Evolutionary conservation across 2,797 vertebrate genomes (phyloP).

Genomic region (Macroramphosus scolopax): DNA sequence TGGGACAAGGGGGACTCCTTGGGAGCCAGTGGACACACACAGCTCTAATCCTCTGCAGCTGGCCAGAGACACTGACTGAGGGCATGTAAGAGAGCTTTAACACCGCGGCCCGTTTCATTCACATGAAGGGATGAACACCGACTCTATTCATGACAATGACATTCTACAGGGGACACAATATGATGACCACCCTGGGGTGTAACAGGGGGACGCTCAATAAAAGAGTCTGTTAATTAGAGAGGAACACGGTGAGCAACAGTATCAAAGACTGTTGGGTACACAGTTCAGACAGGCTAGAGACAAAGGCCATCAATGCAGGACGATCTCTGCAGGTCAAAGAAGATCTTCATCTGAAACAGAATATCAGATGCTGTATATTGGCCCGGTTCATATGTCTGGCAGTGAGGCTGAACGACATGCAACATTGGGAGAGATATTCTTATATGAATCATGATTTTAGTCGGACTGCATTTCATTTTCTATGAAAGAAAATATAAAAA

Average conservation of each 20-base stretch:
- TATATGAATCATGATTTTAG: too few relatives aligned
- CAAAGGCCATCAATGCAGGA: conserved; percentile 23
- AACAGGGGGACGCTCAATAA: conserved; percentile 57
- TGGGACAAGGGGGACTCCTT: conserved; percentile 73
- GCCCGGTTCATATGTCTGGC: too few relatives aligned
- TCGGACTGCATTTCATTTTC: too few relatives aligned
- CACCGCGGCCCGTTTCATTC: conserved; percentile 59
- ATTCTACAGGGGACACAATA: conserved; percentile 69
- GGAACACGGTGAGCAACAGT: conserved; percentile 50
- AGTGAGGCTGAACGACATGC: too few relatives aligned
- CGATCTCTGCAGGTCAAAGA: not conserved
- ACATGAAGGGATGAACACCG: conserved; percentile 72
- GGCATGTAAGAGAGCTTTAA: conserved; percentile 73
- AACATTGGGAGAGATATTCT: too few relatives aligned
- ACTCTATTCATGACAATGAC: conserved; percentile 69
- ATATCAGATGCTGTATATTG: too few relatives aligned
- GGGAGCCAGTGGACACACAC: conserved; percentile 69
- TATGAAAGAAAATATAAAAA: too few relatives aligned
- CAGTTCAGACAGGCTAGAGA: conserved; percentile 29
- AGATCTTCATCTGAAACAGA: too few relatives aligned
- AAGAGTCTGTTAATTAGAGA: conserved; percentile 72
- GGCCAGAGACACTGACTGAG: conserved; percentile 67
- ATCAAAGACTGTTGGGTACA: conserved; percentile 54
- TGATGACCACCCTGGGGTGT: conserved; percentile 65
- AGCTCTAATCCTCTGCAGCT: conserved; percentile 81